Conservation (phyloP, 1,140 invertebrate genomes). For the Drosophila funebris region DNA sequence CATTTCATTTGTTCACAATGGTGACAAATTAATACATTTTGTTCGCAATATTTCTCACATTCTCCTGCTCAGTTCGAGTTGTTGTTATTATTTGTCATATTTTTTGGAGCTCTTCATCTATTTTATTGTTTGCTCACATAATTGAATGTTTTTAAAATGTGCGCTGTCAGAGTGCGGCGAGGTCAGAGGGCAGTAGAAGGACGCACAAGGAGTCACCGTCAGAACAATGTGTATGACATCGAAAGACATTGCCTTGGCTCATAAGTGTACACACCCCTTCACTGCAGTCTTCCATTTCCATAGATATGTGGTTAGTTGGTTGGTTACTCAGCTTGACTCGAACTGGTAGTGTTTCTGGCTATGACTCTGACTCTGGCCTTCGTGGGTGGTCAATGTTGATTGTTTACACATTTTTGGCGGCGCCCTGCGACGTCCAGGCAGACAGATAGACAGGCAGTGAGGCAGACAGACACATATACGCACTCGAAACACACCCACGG, state of each 20-base stretch:
- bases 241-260: too few relatives aligned
- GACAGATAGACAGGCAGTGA: constrained; percentile 26
- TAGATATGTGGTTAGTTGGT: constrained; percentile 37
- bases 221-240: constrained; percentile 34
- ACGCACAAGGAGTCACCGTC: constrained; percentile 26
- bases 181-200: neutral
- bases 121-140: constrained; percentile 73
- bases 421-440: constrained; percentile 47
- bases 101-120: constrained; percentile 47
- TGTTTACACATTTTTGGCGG: constrained; percentile 80
- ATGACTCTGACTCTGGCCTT: constrained; percentile 8
- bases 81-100: constrained; percentile 27
- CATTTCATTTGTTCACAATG: constrained; percentile 22
- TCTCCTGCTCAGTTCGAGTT: neutral
- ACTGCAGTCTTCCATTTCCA: neutral
- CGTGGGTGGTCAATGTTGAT: constrained; percentile 71
- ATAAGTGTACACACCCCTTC: constrained; percentile 16
- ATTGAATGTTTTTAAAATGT: constrained; percentile 75
- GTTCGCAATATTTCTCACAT: neutral
- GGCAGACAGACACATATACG: constrained; percentile 25
- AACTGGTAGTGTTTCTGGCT: neutral
- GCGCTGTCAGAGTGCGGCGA: neutral
- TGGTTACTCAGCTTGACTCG: constrained; percentile 36
- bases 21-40: constrained; percentile 33
- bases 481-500: constrained; percentile 36